phyloP scores from a whole-genome alignment of 2,113 vertebrate species.

The Barbus barbus region DNA sequence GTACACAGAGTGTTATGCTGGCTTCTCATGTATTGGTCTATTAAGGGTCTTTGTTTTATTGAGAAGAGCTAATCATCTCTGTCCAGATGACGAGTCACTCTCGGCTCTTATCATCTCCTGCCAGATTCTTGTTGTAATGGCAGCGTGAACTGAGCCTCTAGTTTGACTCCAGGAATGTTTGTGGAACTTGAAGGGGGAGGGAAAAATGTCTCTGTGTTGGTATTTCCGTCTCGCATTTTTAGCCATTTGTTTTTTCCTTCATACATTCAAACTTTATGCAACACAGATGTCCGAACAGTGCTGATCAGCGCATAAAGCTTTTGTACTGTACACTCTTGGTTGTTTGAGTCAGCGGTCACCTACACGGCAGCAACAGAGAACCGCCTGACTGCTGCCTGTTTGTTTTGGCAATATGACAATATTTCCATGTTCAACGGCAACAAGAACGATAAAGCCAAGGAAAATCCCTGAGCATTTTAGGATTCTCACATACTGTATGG shows the following conservation, averaged over 20 bases:
- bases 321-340: neutral
- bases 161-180: conserved; percentile 26
- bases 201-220: conserved; percentile 14
- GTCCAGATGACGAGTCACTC: neutral
- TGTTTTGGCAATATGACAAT: conserved; percentile 68
- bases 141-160: conserved; percentile 7
- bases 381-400: conserved; percentile 45
- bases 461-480: neutral
- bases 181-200: conserved; percentile 20
- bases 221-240: conserved; percentile 39
- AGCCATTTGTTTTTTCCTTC: conserved; percentile 17
- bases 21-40: too few species aligned
- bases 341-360: neutral
- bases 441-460: conserved; percentile 12
- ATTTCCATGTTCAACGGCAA: conserved; percentile 45
- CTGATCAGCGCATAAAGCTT: neutral
- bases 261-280: conserved; percentile 19
- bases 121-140: conserved; percentile 10
- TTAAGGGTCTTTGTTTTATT: too few species aligned
- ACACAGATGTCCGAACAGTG: conserved; percentile 19
- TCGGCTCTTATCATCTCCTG: neutral
- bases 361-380: neutral
- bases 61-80: neutral
- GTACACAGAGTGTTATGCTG: too few species aligned
- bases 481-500: conserved; percentile 10